A percentile compares a stretch with the other conserved stretches of the same genome.
Conservation (phyloP, 2,113 vertebrate species). For the Bombycilla garrulus region DNA sequence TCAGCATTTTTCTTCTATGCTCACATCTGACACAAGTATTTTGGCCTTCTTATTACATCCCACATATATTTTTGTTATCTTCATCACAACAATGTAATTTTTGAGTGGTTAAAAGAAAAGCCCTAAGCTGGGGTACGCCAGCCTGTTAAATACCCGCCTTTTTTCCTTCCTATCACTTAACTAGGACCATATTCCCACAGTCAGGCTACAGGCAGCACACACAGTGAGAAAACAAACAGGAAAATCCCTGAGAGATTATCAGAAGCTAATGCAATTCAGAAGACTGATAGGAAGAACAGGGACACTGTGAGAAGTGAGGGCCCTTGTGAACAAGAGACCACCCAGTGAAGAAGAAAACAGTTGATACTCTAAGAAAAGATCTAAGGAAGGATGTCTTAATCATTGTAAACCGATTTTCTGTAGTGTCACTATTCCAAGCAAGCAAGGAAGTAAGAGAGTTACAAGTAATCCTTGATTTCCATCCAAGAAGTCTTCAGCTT, state of each 20-base stretch:
- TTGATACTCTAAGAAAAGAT: not conserved
- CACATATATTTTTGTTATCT: not conserved
- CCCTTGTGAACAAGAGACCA: not conserved
- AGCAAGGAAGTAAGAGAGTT: constrained; percentile 12
- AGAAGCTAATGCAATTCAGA: not conserved
- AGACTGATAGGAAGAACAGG: not conserved
- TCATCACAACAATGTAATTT: not conserved
- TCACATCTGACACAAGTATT: not conserved
- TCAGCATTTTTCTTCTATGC: not conserved
- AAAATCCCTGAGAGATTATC: not conserved
- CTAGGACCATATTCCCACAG: not conserved
- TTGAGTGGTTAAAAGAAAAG: not conserved
- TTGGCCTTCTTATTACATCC: not conserved
- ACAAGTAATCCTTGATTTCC: constrained; percentile 48
- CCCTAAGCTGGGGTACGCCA: not conserved
- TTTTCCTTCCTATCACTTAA: not conserved
- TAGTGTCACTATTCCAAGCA: constrained; percentile 26
- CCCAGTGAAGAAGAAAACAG: not conserved
- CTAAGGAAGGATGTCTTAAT: not conserved
- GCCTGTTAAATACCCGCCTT: not conserved
- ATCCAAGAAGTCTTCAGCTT: constrained; percentile 35
- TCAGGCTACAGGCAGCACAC: not conserved
- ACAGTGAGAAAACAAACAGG: not conserved
- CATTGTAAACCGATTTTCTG: constrained; percentile 10
- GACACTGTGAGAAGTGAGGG: not conserved